Base-by-base conservation (phyloP, 1,140 invertebrate species). In the Ctenoplectra terminalis region DNA sequence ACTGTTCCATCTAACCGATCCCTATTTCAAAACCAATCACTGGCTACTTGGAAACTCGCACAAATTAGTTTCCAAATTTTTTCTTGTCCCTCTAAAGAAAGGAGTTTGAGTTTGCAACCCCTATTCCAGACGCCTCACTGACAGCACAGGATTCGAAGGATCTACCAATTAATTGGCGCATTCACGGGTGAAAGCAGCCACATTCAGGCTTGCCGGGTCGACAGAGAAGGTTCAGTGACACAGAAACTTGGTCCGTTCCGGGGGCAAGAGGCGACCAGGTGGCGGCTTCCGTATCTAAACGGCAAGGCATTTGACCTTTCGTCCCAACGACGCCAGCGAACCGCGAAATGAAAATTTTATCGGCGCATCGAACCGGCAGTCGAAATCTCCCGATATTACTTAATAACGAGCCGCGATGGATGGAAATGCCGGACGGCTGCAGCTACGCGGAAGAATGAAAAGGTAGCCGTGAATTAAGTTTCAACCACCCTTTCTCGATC, bases 311-410 rank as follows among this genome's bases (percentile, higher is more conserved):
- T 77, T 69, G 79, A 86, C 60, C 63, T 71, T 54, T 71, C 67
- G 7, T 31, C 67, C 72, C 78, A 72, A 61, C 79, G 80, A 71
- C 52, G 80, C 83, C 88, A 91, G 76, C 84, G 89, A 89, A 90
- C 89, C 90, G 90, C 87, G 90, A 92, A 92, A 92, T 92, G 90
- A 92, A 92, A 92, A 91, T 90, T 92, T 92, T 92, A 92, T 92
- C 91, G 87, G 86, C 84, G 84, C 87, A 89, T 88, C 87, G 84
- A 88, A 87, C 85, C 90, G 82, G 60, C 87, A 69, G 81, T 56
- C 71, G 78, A 88, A 90, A 90, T 89, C 85, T 90, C 82, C 60
- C 84, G 87, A 90, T 90, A 90, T 90, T 90, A 90, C 85, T 90
- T 90, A 90, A 90, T 90, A 90, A 91, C 90, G 72, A 87, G 82